Evolutionary conservation across 1,140 invertebrate genomes (phyloP).

Genomic region (Chrysopa pallens): DNA sequence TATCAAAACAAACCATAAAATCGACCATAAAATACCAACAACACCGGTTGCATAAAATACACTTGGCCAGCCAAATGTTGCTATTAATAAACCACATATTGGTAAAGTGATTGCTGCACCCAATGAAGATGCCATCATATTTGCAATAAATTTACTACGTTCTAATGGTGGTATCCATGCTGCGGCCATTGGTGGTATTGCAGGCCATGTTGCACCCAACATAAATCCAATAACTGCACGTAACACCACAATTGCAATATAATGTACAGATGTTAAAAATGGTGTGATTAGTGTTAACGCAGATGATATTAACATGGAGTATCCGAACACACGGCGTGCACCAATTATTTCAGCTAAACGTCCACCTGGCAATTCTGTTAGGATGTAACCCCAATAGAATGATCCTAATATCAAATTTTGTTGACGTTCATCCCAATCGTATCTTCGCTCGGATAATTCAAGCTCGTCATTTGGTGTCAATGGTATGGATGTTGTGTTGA

Average conservation of each 20-base stretch:
- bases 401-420: constrained; percentile 64
- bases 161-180: constrained; percentile 84
- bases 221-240: constrained; percentile 53
- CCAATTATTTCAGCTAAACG: constrained; percentile 65
- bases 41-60: constrained; percentile 70
- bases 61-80: constrained; percentile 61
- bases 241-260: constrained; percentile 37
- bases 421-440: constrained; percentile 48
- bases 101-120: constrained; percentile 72
- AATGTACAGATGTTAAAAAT: constrained; percentile 40
- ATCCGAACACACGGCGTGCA: constrained; percentile 66
- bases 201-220: constrained; percentile 75
- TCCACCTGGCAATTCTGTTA: constrained; percentile 75
- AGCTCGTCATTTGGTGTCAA: background rate
- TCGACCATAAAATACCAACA: constrained; percentile 62
- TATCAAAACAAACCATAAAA: constrained; percentile 67
- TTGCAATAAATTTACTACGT: constrained; percentile 69
- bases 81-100: constrained; percentile 60
- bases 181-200: constrained; percentile 74
- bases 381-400: constrained; percentile 82
- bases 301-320: constrained; percentile 67
- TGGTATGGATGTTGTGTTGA: constrained; percentile 6
- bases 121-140: constrained; percentile 73
- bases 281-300: constrained; percentile 69
- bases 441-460: constrained; percentile 18